Base-by-base conservation (phyloP, 2,113 vertebrate genomes). In the Bucco capensis region DNA sequence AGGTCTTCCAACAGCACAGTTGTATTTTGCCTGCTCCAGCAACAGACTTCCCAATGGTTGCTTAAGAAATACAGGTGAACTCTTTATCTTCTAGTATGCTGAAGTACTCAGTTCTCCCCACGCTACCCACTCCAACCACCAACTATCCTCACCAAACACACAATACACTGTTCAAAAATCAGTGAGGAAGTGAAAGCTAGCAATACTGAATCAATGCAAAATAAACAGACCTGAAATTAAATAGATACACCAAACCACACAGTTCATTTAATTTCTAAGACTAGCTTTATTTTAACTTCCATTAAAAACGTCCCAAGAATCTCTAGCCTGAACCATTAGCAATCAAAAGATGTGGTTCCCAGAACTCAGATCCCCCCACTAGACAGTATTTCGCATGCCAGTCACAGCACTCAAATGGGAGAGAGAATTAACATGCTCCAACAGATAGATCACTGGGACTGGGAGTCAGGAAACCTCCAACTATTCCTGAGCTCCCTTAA, bases 381-480 rank as follows among this genome's bases (percentile, higher is more conserved):
- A 82, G 80, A 53, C 53, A 76, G 70, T 76, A 47, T 42, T 61
- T 58, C 62, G 76, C 83, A 92, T 38, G 38, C 89, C 27, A 81
- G 88, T 51, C 90, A 80, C 86, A 92, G 83, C 37, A 28, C 50
- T 72, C 51, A 84, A 93, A 64, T 14, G 17, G 69, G 53, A 83
- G 50, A 89, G 84, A 60, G 67, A 92, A 88, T 74, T 73, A 85
- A 86, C 10, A 1, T 76, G 74, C 84, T 89, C 81, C 62, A 61
- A 79, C 44, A 87, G 62, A 92, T 54, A 90, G 62, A 94, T 88
- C 88, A 85, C 46, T 62, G 51, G 78, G 86, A 91, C 38, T 2
- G 9, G 50, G 90, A 94, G 88, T 90, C 86, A 93, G 90, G 83
- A 95, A 93, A 93, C 54, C 84, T 93, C 89, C 5, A 4, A 49